These are phyloP conservation scores for Petrocephalus zakoni DNA, from an alignment of 2,113 vertebrate genomes.

Conservation along the genomic window DNA sequence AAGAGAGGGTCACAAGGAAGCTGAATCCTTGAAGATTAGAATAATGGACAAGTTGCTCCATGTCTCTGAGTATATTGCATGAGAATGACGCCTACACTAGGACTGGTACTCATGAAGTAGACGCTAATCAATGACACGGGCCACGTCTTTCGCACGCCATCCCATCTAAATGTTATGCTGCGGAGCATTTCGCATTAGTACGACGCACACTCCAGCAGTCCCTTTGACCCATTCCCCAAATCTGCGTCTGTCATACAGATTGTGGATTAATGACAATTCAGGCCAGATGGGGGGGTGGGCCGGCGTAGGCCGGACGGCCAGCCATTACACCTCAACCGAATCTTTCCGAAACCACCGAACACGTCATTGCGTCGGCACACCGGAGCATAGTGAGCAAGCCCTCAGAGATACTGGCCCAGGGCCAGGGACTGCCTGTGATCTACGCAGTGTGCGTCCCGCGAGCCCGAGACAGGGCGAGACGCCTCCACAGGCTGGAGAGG, in stretches of 20 bases:
- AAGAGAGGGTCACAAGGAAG: background rate
- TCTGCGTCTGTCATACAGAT: background rate
- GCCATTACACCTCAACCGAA: background rate
- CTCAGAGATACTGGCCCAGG: background rate
- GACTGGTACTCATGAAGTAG: background rate
- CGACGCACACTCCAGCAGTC: background rate
- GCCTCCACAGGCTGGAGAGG: background rate
- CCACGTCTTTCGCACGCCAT: background rate
- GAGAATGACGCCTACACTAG: background rate
- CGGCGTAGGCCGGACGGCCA: background rate
- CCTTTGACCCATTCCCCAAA: background rate
- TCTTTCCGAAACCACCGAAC: background rate
- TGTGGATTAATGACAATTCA: constrained; percentile 1
- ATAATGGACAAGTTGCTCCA: background rate
- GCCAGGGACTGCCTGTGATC: background rate
- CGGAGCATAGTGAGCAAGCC: background rate
- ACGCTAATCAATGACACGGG: background rate
- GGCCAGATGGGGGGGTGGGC: background rate
- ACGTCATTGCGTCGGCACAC: background rate
- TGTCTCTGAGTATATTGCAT: background rate
- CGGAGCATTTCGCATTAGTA: background rate
- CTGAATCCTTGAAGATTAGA: background rate
- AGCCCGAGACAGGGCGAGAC: background rate
- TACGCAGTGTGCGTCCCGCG: background rate
- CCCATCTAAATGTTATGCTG: background rate